These are phyloP conservation scores for Cynodonichthys magdalenae DNA, from an alignment of 2,797 vertebrate species.

Conservation along the genomic window DNA sequence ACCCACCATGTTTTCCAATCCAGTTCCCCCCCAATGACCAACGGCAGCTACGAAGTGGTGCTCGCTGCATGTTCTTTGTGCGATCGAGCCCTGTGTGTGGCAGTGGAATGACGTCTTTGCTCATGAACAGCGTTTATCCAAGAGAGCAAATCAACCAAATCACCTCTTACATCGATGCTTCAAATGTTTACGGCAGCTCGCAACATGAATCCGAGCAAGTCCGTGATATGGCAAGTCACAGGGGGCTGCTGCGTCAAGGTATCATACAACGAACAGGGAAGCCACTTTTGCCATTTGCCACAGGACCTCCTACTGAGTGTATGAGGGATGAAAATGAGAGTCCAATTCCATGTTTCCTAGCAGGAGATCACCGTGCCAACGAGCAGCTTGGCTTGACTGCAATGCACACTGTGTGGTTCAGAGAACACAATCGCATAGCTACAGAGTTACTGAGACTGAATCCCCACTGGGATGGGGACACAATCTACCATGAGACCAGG, in stretches of 20 bases:
- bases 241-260: constrained; percentile 94
- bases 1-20: constrained; percentile 95
- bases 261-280: constrained; percentile 96
- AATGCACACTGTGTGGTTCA: constrained; percentile 97
- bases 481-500: constrained; percentile 94
- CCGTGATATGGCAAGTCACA: constrained; percentile 92
- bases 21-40: constrained; percentile 91
- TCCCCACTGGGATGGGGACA: constrained; percentile 98
- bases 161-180: constrained; percentile 95
- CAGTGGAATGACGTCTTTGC: constrained; percentile 96
- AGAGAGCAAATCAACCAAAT: constrained; percentile 98
- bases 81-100: constrained; percentile 97
- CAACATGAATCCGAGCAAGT: constrained; percentile 90
- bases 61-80: constrained; percentile 97
- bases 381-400: constrained; percentile 95
- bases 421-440: constrained; percentile 96
- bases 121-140: constrained; percentile 98
- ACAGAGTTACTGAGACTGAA: constrained; percentile 91
- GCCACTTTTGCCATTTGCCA: constrained; percentile 93
- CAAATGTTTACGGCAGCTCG: constrained; percentile 95
- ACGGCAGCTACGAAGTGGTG: constrained; percentile 84
- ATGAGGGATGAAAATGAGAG: constrained; percentile 98
- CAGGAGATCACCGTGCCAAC: constrained; percentile 95
- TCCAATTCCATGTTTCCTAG: constrained; percentile 96
- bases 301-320: constrained; percentile 95